A percentile compares a stretch with the other conserved stretches of the same genome.
phyloP scores from a whole-genome alignment of 2,113 vertebrate species.

The Cyrtonyx montezumae region DNA sequence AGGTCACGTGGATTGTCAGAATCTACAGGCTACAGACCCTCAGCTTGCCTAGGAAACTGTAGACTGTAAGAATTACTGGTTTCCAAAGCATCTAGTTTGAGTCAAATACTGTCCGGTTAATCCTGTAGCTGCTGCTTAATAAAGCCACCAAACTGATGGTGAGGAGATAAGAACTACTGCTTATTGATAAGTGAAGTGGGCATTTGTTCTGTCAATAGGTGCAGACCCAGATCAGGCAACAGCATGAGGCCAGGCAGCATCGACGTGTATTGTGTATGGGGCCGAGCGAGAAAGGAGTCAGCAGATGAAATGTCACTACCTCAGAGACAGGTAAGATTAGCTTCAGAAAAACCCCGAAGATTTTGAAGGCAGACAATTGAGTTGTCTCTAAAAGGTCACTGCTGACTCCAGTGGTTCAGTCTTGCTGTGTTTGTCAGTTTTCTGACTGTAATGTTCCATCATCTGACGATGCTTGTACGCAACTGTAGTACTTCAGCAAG shows the following conservation, averaged over 20 bases:
- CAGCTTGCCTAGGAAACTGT: neutral
- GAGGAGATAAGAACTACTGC: neutral
- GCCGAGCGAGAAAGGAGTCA: neutral
- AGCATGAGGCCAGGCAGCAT: neutral
- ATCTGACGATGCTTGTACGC: neutral
- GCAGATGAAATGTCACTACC: neutral
- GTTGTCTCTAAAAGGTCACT: constrained; percentile 24
- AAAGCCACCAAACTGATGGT: neutral
- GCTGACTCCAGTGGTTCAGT: constrained; percentile 1
- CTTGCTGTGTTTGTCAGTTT: neutral
- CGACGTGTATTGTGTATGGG: accelerated
- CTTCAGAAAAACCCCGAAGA: neutral
- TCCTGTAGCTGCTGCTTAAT: neutral
- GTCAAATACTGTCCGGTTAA: neutral
- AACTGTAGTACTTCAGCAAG: neutral
- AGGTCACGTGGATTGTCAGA: neutral
- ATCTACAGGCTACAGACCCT: neutral
- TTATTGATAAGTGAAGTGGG: neutral
- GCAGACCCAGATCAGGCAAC: accelerated
- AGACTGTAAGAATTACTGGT: neutral
- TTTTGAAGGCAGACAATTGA: neutral
- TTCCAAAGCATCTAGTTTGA: neutral
- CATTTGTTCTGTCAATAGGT: neutral
- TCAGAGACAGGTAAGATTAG: neutral
- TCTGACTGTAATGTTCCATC: neutral